Evolutionary conservation across 2,797 vertebrate species (phyloP).

Genomic region (Bradypus variegatus): DNA sequence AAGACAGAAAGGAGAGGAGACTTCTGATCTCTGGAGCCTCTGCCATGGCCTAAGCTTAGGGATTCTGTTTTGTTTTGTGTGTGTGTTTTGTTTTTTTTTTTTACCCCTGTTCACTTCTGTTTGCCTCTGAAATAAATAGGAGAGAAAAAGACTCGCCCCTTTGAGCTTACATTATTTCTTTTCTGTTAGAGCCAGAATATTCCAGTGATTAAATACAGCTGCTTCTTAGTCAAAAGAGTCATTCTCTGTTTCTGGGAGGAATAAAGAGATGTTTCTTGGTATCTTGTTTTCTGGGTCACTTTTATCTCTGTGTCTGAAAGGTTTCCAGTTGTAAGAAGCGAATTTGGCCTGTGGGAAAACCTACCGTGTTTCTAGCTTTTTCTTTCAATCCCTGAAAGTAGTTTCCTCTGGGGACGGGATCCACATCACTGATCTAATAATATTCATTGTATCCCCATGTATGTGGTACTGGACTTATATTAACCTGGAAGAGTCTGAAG

Average conservation of each 20-base stretch:
- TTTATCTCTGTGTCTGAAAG: not conserved
- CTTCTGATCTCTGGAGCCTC: not conserved
- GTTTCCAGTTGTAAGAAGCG: constrained; percentile 1
- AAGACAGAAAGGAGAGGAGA: not conserved
- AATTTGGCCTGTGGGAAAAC: not conserved
- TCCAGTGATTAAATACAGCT: constrained; percentile 49
- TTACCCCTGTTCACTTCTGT: not conserved
- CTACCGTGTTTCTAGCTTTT: not conserved
- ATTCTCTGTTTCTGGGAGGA: constrained; percentile 34
- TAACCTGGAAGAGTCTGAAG: not conserved
- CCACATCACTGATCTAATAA: not conserved
- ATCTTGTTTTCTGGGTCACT: not conserved
- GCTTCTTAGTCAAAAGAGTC: constrained; percentile 27
- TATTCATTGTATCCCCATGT: not conserved
- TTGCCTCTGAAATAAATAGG: constrained; percentile 29
- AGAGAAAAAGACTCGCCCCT: not conserved
- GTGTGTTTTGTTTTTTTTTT: no score
- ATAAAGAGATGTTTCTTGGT: not conserved
- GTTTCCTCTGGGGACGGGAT: not conserved
- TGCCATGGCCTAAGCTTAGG: not conserved
- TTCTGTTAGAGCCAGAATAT: constrained; percentile 3
- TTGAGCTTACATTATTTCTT: not conserved
- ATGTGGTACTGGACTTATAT: not conserved
- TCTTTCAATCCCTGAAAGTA: not conserved
- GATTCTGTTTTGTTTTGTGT: not conserved